phyloP scores from a whole-genome alignment of 2,888 invertebrate species.

The Pasiphila rectangulata region DNA sequence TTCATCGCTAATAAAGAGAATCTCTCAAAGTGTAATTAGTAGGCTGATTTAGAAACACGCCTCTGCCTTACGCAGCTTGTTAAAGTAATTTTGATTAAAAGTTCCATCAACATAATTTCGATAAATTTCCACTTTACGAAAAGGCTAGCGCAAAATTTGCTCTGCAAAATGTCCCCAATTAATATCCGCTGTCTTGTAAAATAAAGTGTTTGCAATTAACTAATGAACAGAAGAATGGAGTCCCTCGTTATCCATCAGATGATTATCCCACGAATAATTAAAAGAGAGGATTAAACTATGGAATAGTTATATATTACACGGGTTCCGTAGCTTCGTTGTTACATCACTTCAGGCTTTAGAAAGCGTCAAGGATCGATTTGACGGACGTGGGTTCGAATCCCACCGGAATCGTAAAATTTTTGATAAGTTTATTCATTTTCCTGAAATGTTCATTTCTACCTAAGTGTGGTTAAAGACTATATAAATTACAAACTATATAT shows the following conservation, averaged over 20 bases:
- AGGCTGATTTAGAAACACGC: background rate
- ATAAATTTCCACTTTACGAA: conserved; percentile 1
- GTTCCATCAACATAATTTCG: conserved; percentile 1
- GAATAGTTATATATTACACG: too few species aligned
- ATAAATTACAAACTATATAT: too few species aligned
- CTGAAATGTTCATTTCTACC: too few species aligned
- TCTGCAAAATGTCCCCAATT: conserved; percentile 20
- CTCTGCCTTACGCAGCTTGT: background rate
- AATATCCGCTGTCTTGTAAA: conserved; percentile 25
- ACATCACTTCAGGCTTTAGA: too few species aligned
- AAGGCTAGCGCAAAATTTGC: conserved; percentile 4
- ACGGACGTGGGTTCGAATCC: too few species aligned
- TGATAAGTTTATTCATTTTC: too few species aligned
- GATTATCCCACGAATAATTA: conserved; percentile 16
- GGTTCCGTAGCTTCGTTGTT: too few species aligned
- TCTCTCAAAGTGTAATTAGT: too few species aligned
- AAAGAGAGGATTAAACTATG: conserved; percentile 8
- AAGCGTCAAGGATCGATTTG: too few species aligned
- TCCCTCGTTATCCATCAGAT: conserved; percentile 19
- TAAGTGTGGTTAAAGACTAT: too few species aligned
- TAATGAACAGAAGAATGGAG: conserved; percentile 32
- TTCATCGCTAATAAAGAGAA: too few species aligned
- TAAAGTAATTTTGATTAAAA: conserved; percentile 4
- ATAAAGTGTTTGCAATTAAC: conserved; percentile 33
- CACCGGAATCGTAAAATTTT: too few species aligned